Evolutionary conservation across 30 jellyfish, hydroid and myxozoan genomes (phyloP).

Genomic region (Hydractinia echinata): DNA sequence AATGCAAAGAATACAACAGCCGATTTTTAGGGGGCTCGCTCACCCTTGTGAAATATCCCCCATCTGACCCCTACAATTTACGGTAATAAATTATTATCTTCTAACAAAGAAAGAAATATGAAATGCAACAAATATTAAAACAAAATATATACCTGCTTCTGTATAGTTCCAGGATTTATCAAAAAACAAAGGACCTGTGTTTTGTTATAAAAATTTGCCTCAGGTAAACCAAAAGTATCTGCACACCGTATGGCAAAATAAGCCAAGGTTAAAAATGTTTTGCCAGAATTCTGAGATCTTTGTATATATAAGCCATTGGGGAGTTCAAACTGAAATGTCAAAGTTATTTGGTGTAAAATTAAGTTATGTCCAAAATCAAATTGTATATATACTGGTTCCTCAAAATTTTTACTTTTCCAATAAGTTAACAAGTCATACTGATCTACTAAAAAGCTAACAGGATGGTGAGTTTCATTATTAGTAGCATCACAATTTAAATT

Average conservation of each 20-base stretch:
- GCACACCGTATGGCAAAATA: slow-evolving; percentile 64
- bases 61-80: too few species aligned
- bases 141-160: slow-evolving; percentile 19
- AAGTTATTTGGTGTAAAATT: slow-evolving; percentile 69
- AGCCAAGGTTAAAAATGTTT: slow-evolving; percentile 33
- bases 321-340: slow-evolving; percentile 65
- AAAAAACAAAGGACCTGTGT: slow-evolving; percentile 49
- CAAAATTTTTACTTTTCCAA: slow-evolving; percentile 94
- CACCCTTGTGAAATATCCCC: too few species aligned
- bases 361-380: slow-evolving; percentile 56
- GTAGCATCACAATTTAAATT: slow-evolving; percentile 66
- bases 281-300: slow-evolving; percentile 82
- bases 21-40: too few species aligned
- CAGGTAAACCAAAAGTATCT: slow-evolving; percentile 29
- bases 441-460: slow-evolving; percentile 52
- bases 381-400: slow-evolving; percentile 71
- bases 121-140: not conserved
- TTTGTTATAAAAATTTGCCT: slow-evolving; percentile 43
- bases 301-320: slow-evolving; percentile 64
- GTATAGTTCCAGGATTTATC: slow-evolving; percentile 35
- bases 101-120: too few species aligned
- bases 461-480: slow-evolving; percentile 37
- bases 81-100: too few species aligned
- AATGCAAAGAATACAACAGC: too few species aligned
- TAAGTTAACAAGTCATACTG: slow-evolving; percentile 43